A percentile compares a stretch with the other conserved stretches of the same genome.
These are phyloP conservation scores for Torymus aiolomorphi DNA, from an alignment of 2,888 invertebrate genomes.

Conservation along the genomic window DNA sequence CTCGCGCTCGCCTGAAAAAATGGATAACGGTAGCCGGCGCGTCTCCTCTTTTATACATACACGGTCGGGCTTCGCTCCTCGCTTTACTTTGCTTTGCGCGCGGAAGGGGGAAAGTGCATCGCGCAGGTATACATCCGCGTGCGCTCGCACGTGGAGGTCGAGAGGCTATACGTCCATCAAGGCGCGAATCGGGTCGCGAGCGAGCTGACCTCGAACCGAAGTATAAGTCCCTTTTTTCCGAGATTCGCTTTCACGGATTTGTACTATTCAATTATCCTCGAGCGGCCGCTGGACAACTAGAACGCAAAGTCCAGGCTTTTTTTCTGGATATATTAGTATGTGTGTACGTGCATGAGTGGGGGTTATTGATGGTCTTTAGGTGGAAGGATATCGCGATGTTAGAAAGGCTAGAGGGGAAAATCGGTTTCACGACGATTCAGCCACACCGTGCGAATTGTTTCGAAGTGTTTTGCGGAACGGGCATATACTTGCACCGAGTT, in stretches of 20 bases:
- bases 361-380: conserved; percentile 16
- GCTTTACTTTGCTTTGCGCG: not conserved
- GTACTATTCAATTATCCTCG: conserved; percentile 31
- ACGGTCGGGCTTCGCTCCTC: not conserved
- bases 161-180: conserved; percentile 38
- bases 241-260: conserved; percentile 58
- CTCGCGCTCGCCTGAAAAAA: too few relatives aligned
- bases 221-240: conserved; percentile 10
- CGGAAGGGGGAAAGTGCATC: conserved; percentile 13
- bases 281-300: conserved; percentile 1
- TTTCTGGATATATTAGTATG: too few relatives aligned
- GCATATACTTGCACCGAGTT: too few relatives aligned
- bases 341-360: not conserved
- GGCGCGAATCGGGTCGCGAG: conserved; percentile 59
- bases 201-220: conserved; percentile 47
- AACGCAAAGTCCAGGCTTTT: conserved; percentile 5
- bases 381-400: conserved; percentile 12
- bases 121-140: conserved; percentile 25
- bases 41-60: too few relatives aligned
- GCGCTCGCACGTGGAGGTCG: conserved; percentile 36
- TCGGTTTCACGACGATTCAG: conserved; percentile 20
- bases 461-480: too few relatives aligned
- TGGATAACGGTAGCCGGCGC: too few relatives aligned
- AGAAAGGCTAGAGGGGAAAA: conserved; percentile 19
- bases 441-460: too few relatives aligned